Evolutionary conservation across 1,140 invertebrate species (phyloP).

Genomic region (Phymastichus coffea): DNA sequence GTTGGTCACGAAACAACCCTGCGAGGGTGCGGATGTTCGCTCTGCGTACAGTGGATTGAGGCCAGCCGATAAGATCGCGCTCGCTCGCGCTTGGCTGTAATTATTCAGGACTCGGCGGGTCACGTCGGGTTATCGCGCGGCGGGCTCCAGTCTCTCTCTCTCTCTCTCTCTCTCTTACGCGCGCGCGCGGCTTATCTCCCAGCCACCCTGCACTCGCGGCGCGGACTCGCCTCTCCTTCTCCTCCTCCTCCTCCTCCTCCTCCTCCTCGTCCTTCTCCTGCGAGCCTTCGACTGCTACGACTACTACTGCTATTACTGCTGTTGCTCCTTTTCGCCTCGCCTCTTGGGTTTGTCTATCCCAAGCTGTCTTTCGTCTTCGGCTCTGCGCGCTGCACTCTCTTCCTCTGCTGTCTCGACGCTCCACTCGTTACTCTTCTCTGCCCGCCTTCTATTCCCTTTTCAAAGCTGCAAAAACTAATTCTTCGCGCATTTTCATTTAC

Average conservation of each 20-base stretch:
- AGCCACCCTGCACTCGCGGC: background rate
- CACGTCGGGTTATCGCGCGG: conserved; percentile 54
- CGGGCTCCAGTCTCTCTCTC: no score
- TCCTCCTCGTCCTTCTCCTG: conserved; percentile 12
- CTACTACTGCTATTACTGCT: background rate
- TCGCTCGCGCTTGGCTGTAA: conserved; percentile 48
- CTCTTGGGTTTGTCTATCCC: background rate
- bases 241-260: conserved; percentile 29
- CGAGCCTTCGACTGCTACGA: background rate
- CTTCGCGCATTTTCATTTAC: no score
- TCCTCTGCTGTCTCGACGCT: background rate
- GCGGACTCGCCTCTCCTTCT: conserved; percentile 36
- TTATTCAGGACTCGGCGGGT: conserved; percentile 54
- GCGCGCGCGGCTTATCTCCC: background rate
- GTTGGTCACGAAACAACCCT: no score
- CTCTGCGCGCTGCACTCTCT: background rate
- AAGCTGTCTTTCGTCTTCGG: no score
- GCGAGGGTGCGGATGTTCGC: no score
- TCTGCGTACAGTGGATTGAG: conserved; percentile 29
- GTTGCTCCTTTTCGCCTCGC: background rate
- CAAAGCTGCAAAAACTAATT: no score
- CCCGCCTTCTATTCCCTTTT: no score
- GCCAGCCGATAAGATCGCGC: conserved; percentile 40
- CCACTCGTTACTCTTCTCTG: no score
- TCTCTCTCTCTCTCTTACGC: conserved; percentile 37